Conservation (phyloP, 2,797 vertebrate genomes). For the Denticeps clupeoides region DNA sequence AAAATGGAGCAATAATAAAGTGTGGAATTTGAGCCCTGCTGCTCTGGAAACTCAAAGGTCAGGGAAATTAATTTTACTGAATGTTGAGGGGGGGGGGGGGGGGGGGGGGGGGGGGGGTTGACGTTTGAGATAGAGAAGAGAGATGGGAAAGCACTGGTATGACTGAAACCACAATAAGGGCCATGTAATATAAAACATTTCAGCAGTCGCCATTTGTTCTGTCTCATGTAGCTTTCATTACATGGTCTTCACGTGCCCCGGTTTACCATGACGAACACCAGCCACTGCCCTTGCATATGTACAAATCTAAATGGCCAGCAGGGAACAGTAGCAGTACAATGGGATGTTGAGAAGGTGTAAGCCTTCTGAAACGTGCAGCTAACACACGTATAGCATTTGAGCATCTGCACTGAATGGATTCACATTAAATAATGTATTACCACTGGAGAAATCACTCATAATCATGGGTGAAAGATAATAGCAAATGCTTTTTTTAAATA, state of each 20-base stretch:
- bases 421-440: too few species aligned
- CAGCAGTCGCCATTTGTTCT: slow-evolving; percentile 15
- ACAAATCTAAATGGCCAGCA: too few species aligned
- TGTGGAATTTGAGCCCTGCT: slow-evolving; percentile 44
- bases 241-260: neutral
- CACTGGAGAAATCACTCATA: too few species aligned
- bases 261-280: slow-evolving; percentile 1
- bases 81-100: slow-evolving; percentile 21
- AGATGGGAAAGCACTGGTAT: slow-evolving; percentile 3
- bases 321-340: too few species aligned
- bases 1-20: slow-evolving; percentile 47
- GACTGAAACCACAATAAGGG: slow-evolving; percentile 31
- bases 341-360: too few species aligned
- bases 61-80: slow-evolving; percentile 49
- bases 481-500: slow-evolving; percentile 17
- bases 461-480: too few species aligned
- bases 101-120: neutral
- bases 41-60: slow-evolving; percentile 44
- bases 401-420: too few species aligned
- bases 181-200: slow-evolving; percentile 30
- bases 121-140: slow-evolving; percentile 4
- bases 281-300: too few species aligned
- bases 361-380: too few species aligned
- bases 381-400: too few species aligned
- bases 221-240: slow-evolving; percentile 3